A percentile compares a stretch with the other conserved stretches of the same genome.
Evolutionary conservation across 2,888 invertebrate genomes (phyloP).

Genomic region (Thalpophila matura): DNA sequence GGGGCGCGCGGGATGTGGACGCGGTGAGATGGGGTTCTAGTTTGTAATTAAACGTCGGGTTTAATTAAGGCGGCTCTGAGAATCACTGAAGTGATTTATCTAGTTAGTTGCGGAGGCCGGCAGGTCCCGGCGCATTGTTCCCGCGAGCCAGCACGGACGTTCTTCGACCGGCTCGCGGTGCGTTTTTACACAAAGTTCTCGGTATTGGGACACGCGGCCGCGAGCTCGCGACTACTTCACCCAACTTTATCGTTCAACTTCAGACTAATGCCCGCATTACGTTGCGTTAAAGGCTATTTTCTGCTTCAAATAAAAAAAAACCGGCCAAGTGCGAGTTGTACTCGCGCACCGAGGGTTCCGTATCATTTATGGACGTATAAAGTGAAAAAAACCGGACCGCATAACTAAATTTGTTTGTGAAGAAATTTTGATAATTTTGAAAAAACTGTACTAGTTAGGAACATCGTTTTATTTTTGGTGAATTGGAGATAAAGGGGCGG

Average conservation of each 20-base stretch:
- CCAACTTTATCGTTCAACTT: not conserved
- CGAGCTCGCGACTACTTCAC: not conserved
- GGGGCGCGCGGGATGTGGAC: not conserved
- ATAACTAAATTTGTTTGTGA: no score
- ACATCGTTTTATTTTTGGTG: no score
- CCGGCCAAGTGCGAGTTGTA: no score
- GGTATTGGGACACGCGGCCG: conserved; percentile 22
- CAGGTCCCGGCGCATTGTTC: conserved; percentile 19
- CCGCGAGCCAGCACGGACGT: conserved; percentile 19
- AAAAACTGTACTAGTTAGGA: no score
- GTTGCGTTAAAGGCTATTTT: no score
- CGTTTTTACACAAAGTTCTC: conserved; percentile 56
- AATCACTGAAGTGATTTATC: conserved; percentile 72
- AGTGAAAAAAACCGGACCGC: no score
- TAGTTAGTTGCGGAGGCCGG: conserved; percentile 55
- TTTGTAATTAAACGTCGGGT: conserved; percentile 77
- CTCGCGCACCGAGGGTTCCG: no score
- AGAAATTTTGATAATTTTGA: no score
- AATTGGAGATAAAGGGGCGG: no score
- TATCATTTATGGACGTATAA: no score
- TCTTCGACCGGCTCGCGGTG: conserved; percentile 15
- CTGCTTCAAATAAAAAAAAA: no score
- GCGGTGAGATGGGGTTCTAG: conserved; percentile 47
- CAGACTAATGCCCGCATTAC: no score
- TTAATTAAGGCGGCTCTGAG: conserved; percentile 74